Percentiles rank a stretch among this genome's conserved stretches.
phyloP scores from a whole-genome alignment of 2,888 invertebrate genomes.

The Orthonychiurus folsomi region DNA sequence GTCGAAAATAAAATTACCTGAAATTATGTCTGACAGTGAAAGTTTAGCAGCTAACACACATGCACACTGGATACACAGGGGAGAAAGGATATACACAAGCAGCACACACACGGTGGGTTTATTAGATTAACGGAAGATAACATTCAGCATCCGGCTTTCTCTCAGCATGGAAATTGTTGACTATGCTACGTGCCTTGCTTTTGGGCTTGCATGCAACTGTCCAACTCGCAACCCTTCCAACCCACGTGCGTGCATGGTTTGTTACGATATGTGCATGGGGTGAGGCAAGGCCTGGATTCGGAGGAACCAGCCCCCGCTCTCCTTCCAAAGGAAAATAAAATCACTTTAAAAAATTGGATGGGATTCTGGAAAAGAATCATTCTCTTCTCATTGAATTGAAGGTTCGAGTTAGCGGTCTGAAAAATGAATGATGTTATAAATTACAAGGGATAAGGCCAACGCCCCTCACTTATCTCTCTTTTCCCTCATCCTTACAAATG shows the following conservation, averaged over 20 bases:
- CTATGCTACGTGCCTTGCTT: no score
- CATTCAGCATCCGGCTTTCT: neutral
- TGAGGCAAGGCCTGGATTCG: no score
- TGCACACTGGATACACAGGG: no score
- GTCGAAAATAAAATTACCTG: neutral
- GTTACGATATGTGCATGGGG: no score
- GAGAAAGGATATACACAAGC: no score
- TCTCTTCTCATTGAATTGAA: constrained; percentile 13
- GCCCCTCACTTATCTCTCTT: constrained; percentile 33
- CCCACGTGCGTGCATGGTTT: no score
- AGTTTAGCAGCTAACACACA: neutral
- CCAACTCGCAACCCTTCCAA: no score
- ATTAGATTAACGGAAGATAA: neutral
- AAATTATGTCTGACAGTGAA: neutral
- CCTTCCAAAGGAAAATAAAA: constrained; percentile 15
- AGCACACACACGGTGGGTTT: no score
- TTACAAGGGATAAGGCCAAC: constrained; percentile 31
- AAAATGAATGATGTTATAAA: constrained; percentile 39
- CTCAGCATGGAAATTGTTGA: no score
- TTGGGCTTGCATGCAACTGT: no score
- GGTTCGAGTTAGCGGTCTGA: constrained; percentile 17
- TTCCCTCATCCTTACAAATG: no score
- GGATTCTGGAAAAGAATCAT: constrained; percentile 7
- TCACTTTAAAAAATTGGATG: constrained; percentile 35
- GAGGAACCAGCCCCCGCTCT: neutral